Evolutionary conservation across 2,797 vertebrate species (phyloP).

Genomic region (Fringilla coelebs): DNA sequence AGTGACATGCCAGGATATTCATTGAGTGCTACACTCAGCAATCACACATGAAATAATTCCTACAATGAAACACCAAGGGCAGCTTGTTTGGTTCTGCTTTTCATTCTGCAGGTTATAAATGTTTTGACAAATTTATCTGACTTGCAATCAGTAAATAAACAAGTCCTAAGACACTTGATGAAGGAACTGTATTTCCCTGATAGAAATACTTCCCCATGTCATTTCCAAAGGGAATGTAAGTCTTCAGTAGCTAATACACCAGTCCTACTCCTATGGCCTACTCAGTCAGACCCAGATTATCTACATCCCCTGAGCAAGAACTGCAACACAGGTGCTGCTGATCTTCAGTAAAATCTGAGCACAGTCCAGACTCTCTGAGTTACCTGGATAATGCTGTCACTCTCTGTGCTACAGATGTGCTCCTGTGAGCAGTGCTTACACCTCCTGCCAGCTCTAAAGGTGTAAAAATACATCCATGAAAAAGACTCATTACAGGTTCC

Average conservation of each 20-base stretch:
- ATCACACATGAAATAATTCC: not conserved
- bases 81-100: not conserved
- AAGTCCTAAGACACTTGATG: not conserved
- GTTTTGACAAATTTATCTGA: not conserved
- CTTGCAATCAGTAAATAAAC: not conserved
- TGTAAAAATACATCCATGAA: not conserved
- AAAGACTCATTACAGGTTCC: not conserved
- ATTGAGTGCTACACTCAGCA: not conserved
- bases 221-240: not conserved
- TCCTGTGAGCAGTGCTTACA: not conserved
- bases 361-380: not conserved
- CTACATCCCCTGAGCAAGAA: not conserved
- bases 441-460: not conserved
- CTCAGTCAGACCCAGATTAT: not conserved
- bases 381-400: not conserved
- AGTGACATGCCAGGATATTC: not conserved
- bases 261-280: not conserved
- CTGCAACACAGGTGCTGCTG: not conserved
- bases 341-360: not conserved
- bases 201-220: not conserved
- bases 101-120: not conserved
- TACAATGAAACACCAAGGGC: not conserved
- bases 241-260: not conserved
- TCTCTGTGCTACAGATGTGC: not conserved
- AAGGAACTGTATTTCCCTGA: not conserved